Percentiles rank a stretch among this genome's conserved stretches.
These are phyloP conservation scores for Formica selysi DNA, from an alignment of 1,140 invertebrate species.

Conservation along the genomic window DNA sequence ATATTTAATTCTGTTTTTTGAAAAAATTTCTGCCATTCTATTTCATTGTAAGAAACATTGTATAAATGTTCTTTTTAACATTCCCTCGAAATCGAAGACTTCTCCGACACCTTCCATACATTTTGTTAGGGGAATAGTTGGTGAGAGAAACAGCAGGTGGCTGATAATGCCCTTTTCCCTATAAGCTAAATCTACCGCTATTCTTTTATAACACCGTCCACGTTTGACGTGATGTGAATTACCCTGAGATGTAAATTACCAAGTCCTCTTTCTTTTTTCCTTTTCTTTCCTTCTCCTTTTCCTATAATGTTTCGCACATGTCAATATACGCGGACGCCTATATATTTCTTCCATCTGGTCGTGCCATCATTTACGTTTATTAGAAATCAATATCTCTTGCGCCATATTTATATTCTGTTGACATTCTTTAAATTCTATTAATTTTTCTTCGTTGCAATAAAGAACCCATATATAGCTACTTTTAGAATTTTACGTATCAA, in stretches of 20 bases:
- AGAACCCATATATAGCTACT: background rate
- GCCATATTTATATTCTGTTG: background rate
- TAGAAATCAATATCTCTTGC: constrained; percentile 64
- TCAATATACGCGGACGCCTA: constrained; percentile 69
- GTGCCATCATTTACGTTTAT: constrained; percentile 73
- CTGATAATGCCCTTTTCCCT: constrained; percentile 76
- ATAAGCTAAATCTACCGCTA: constrained; percentile 72
- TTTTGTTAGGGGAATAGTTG: constrained; percentile 51
- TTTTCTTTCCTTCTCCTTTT: background rate
- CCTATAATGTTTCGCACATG: constrained; percentile 62
- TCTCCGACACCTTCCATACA: background rate
- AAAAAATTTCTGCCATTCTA: background rate
- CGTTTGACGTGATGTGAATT: constrained; percentile 74
- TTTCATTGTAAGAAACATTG: background rate
- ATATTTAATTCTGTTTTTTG: background rate
- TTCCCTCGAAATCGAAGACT: constrained; percentile 1
- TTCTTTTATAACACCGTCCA: constrained; percentile 78
- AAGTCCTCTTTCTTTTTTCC: background rate
- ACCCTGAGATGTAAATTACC: constrained; percentile 79
- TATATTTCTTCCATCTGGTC: constrained; percentile 66
- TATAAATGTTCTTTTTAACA: background rate
- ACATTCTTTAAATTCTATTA: background rate
- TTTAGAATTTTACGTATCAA: no score
- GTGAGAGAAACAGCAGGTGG: constrained; percentile 78
- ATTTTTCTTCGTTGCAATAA: background rate